Base-by-base conservation (phyloP, 2,888 invertebrate species). In the Tenthredo amoena region DNA sequence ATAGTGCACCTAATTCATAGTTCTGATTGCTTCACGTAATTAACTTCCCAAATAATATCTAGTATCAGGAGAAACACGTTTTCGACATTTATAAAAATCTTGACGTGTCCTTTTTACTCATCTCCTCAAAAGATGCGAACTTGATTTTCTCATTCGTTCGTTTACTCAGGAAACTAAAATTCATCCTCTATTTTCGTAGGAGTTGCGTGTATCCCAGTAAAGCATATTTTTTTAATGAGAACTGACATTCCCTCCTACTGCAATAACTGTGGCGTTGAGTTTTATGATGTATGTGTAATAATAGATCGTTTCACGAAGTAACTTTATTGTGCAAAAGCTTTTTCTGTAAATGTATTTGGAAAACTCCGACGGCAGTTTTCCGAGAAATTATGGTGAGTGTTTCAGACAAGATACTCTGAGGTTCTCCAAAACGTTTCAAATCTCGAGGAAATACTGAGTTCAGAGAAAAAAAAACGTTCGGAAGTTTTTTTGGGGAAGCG, bases 11-110 rank as follows among this genome's bases (percentile, higher is more conserved):
- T 37, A 15, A 31, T 71, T 71, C 18, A 37, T 71, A 37, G 71
- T 71, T 37, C 37, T 71, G 34, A 71, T 71, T 71, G 71, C 71
- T 37, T 15, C 71, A 37, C 5, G 71, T 71, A 71, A 71, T 71
- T 71, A 31, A 37, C 71, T 37, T 71, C 6, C 9, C 71, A n/a
- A 37, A 37, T 62, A 62, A 62, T 62, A 26, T 26, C 55, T 15
- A 18, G 68, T 71, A 31, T 71, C 37, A 9, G 68, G 34, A 34
- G 9, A n/a, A 34, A 3, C 18, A 12, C 18, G n/a, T n/a, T 71
- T 71, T 37, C 5, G 18, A 71, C 34, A 12, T 3, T 62, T 2
- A 7, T 62, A 21, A 10, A 12, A 62, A 10, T 21, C 2, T 12
- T 9, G 12, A 26, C 21, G 26, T 62, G 21, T 26, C 18, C 18